Base-by-base conservation (phyloP, 2,113 vertebrate genomes). In the Phylloscopus trochilus region DNA sequence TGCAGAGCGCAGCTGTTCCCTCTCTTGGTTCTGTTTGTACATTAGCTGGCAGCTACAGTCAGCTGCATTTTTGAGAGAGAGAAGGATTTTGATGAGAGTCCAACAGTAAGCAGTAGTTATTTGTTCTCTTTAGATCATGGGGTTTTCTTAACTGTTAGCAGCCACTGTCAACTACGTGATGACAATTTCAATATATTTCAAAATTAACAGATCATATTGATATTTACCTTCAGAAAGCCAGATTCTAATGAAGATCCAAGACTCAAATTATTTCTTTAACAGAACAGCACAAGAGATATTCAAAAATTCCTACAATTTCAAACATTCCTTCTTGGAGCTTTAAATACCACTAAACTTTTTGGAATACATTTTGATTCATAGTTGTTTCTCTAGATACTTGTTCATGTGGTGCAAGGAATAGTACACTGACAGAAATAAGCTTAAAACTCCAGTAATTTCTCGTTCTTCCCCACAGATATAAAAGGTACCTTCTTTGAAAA, bases 1-100 rank as follows among this genome's bases (percentile, higher is more conserved):
- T 90, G 86, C 92, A 92, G 89, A 93, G 92, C 3, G 17, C 95
- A 96, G 95, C 95, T 96, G 95, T 94, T 97, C 94, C 91, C 94
- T 95, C 95, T 94, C 95, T 93, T 1, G 27, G 91, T 77, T 93
- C 96, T 93, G 80, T 92, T 94, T 97, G 94, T 95, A 77, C 95
- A 84, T 78, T 92, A 86, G 89, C 94, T 97, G 95, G 95, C 95
- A 97, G 89, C 83, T 72, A 81, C 80, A 77, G 77, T 39, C 10
- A 11, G 69, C 90, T 95, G 89, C 94, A 93, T 96, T 96, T 72
- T 92, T 70, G 26, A 74, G 51, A 84, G 15, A 89, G 51, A 85
- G 76, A 87, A 82, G 33, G 76, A 86, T 90, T 95, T 95, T 94
- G 95, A 92, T 92, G 86, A 12, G 37, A 62, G 60, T 92, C 92